phyloP scores from a whole-genome alignment of 2,888 invertebrate species.

The Zygaena filipendulae region DNA sequence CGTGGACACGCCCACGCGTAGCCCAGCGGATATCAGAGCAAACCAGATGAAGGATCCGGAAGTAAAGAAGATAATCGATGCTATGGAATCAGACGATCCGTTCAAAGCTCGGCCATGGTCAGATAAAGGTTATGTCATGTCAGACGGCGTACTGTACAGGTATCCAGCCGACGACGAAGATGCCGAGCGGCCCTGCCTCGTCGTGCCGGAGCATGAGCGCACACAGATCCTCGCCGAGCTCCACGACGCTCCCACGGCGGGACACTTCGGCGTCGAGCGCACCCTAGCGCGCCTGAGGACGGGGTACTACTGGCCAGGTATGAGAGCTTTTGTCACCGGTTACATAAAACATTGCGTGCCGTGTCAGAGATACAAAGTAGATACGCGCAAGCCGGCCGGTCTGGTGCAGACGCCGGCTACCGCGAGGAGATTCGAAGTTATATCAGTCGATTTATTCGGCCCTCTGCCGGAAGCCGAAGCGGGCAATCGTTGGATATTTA shows the following conservation, averaged over 20 bases:
- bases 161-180: slow-evolving; percentile 6
- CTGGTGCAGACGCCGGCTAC: slow-evolving; percentile 12
- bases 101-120: slow-evolving; percentile 13
- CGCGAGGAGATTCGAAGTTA: slow-evolving; percentile 10
- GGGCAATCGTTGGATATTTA: slow-evolving; percentile 20
- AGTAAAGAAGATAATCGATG: slow-evolving; percentile 12
- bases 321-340: slow-evolving; percentile 14
- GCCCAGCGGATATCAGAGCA: not conserved
- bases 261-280: slow-evolving; percentile 17
- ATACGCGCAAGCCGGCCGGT: slow-evolving; percentile 13
- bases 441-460: slow-evolving; percentile 18
- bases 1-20: slow-evolving; percentile 1
- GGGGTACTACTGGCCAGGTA: slow-evolving; percentile 17
- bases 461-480: slow-evolving; percentile 14
- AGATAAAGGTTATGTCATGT: slow-evolving; percentile 7
- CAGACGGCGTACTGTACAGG: slow-evolving; percentile 12
- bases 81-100: slow-evolving; percentile 11
- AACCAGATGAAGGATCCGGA: slow-evolving; percentile 12
- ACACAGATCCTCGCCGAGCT: slow-evolving; percentile 7
- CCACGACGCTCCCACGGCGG: slow-evolving; percentile 18
- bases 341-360: slow-evolving; percentile 5
- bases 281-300: slow-evolving; percentile 10
- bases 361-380: slow-evolving; percentile 16
- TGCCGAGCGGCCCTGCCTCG: slow-evolving; percentile 9
- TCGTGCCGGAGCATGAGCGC: slow-evolving; percentile 14